Base-by-base conservation (phyloP, 2,113 vertebrate genomes). In the Hyperopisus bebe region DNA sequence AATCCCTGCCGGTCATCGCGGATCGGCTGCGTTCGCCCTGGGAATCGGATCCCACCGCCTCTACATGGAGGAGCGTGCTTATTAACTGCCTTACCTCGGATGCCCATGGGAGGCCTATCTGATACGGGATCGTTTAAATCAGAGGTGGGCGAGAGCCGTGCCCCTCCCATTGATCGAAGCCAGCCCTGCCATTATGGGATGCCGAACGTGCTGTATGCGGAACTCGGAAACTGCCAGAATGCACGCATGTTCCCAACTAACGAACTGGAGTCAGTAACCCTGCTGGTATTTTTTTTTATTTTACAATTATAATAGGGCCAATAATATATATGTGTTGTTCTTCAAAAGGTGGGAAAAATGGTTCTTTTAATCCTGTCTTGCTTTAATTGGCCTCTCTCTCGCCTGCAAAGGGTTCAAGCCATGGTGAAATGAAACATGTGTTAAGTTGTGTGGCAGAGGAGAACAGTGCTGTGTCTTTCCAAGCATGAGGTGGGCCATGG, bases 361-460 rank as follows among this genome's bases (percentile, higher is more conserved):
- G 11, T 84, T 92, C 93, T 94, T 94, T 95, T 95, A 95, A 95
- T 95, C 95, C 93, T 86, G 92, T 89, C 93, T 93, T 90, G 91
- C 94, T 93, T 93, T 95, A 96, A 95, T 95, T 96, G 95, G 95
- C 94, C 95, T 93, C 92, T 93, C 92, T 93, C 92, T 93, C 93
- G 92, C 86, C 91, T 93, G 93, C 94, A 94, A 92, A 93, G 91
- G 93, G 91, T 93, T 84, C 93, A 92, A 93, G 92, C 90, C 92
- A 91, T 90, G 89, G 47, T 91, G 91, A 94, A 92, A 94, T 94
- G 93, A 94, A 94, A 92, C 92, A 92, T 91, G 92, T 91, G 94
- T 92, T 91, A 92, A 92, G 83, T 86, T 89, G 90, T 90, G 90
- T 93, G 91, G 91, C 89, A 91, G 91, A 46, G 90, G 89, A 92